A percentile compares a stretch with the other conserved stretches of the same genome.
Conservation (phyloP, 1,140 invertebrate genomes). For the Parasteatoda tepidariorum region DNA sequence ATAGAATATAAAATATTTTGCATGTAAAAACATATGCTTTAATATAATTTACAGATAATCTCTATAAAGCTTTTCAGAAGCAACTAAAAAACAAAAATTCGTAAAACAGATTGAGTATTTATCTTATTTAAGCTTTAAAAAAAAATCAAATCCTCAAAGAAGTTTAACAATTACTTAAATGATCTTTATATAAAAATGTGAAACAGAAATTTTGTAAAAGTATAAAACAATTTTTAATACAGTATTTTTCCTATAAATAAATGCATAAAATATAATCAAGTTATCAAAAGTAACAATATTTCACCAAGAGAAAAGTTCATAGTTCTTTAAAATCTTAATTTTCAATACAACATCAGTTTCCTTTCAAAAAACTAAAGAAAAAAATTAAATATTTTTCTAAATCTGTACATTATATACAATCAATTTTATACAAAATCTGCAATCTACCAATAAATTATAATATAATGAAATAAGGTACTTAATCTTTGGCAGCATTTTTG, state of each 20-base stretch:
- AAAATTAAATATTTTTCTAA: neutral
- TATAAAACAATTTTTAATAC: no score
- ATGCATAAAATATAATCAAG: neutral
- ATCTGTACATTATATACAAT: constrained; percentile 31
- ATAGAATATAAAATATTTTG: no score
- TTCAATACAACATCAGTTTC: neutral
- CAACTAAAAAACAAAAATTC: no score
- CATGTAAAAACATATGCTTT: no score
- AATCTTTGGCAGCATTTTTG: constrained; percentile 32
- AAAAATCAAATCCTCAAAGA: no score
- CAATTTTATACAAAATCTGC: constrained; percentile 27
- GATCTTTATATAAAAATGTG: no score
- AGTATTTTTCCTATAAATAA: neutral
- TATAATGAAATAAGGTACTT: constrained; percentile 23
- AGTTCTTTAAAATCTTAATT: neutral
- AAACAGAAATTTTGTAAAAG: no score
- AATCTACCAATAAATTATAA: constrained; percentile 36
- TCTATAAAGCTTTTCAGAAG: no score
- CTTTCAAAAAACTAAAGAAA: neutral
- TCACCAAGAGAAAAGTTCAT: neutral
- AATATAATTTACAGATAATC: no score
- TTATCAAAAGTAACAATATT: neutral
- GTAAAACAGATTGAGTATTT: no score
- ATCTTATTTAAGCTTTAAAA: no score
- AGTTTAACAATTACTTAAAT: no score